These are phyloP conservation scores for Oreocharis arfaki DNA, from an alignment of 2,113 vertebrate species.

Conservation along the genomic window DNA sequence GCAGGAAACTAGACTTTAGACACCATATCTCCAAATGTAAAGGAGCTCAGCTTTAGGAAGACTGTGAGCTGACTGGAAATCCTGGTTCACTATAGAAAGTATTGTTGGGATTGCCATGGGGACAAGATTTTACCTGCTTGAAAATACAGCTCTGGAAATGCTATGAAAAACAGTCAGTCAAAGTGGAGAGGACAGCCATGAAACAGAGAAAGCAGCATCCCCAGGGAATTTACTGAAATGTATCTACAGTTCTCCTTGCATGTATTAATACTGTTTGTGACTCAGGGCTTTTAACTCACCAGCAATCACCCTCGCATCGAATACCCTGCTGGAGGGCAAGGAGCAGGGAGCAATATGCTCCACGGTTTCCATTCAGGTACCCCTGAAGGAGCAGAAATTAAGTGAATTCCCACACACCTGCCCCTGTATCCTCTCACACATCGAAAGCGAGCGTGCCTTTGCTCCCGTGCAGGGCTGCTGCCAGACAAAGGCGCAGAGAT, in stretches of 20 bases:
- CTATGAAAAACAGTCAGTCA: background rate
- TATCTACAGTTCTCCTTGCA: background rate
- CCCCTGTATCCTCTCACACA: background rate
- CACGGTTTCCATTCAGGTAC: background rate
- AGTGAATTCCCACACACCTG: background rate
- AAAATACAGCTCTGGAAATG: background rate
- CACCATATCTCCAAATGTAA: background rate
- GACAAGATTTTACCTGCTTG: background rate
- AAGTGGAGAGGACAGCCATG: background rate
- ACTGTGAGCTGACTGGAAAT: background rate
- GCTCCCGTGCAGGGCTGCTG: background rate
- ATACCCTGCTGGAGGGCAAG: background rate
- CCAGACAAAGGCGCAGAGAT: conserved; percentile 48
- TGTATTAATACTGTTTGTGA: background rate
- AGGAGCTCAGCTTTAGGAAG: background rate
- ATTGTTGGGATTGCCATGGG: background rate
- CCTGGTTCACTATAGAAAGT: background rate
- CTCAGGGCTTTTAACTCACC: background rate
- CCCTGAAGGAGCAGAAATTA: background rate
- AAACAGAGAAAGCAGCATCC: background rate
- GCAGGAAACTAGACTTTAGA: background rate
- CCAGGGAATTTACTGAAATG: background rate
- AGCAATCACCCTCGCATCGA: background rate
- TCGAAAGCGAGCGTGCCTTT: background rate
- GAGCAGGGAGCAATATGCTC: background rate